Percentiles rank a stretch among this genome's conserved stretches.
Conservation (phyloP, 2,888 invertebrate species). For the Hoplodrina ambigua region DNA sequence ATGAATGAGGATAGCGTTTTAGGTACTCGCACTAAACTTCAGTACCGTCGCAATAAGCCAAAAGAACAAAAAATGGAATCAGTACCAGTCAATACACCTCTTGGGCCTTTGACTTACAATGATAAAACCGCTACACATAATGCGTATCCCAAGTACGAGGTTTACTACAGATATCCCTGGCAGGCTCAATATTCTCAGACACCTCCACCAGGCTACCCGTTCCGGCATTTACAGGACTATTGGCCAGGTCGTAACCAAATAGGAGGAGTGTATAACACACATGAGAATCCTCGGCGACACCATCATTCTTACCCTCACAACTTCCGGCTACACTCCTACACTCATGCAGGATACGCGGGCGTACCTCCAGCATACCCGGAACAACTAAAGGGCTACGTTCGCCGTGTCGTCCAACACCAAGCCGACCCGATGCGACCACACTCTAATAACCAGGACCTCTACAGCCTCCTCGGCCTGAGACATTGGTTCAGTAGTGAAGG, state of each 20-base stretch:
- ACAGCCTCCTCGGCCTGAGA: conserved; percentile 85
- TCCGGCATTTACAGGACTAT: conserved; percentile 86
- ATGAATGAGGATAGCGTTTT: conserved; percentile 81
- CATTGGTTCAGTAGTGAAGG: conserved; percentile 89
- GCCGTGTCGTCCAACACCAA: conserved; percentile 75
- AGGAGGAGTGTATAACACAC: conserved; percentile 84
- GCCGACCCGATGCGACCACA: conserved; percentile 75
- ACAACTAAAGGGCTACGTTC: conserved; percentile 77
- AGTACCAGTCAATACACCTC: conserved; percentile 54
- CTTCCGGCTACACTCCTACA: conserved; percentile 78
- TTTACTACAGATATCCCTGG: conserved; percentile 85
- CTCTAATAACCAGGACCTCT: conserved; percentile 82
- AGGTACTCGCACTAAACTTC: conserved; percentile 86
- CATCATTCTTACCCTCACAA: conserved; percentile 86
- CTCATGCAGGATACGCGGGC: conserved; percentile 72
- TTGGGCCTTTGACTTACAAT: conserved; percentile 61
- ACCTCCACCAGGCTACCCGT: conserved; percentile 85
- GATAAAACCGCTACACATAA: conserved; percentile 59
- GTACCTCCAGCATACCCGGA: conserved; percentile 75
- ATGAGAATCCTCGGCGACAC: conserved; percentile 85
- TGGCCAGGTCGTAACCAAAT: conserved; percentile 83
- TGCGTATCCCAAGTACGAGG: conserved; percentile 72
- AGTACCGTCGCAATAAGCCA: conserved; percentile 84
- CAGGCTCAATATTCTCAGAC: conserved; percentile 81
- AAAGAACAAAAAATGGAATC: conserved; percentile 71